Base-by-base conservation (phyloP, 2,113 vertebrate genomes). In the Peromyscus maniculatus region DNA sequence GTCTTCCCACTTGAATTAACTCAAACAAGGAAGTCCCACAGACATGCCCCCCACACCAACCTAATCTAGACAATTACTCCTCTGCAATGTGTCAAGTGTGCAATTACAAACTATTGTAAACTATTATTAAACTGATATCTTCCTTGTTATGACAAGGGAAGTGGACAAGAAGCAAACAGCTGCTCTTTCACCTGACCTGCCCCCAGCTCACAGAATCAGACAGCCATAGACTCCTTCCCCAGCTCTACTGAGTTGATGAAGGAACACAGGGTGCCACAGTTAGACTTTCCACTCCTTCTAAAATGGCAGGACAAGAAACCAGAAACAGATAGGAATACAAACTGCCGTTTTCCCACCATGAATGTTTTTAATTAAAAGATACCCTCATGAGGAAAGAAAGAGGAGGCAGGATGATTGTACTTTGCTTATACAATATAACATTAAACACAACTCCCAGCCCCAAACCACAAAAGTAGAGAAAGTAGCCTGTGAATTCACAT, bases 301-400 rank as follows among this genome's bases (percentile, higher is more conserved):
- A 84, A 88, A 66, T 94, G 36, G 36, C 67, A 69, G 8, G 19
- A 88, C 28, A 84, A 39, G 7, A 94, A 67, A 93, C 36, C 59
- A 94, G 13, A 96, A 66, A 86, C 49, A 1, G 84, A 71, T 75
- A 71, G 39, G 66, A 46, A 19, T 59, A 69, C 46, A 74, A 94
- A 64, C 10, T 90, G 2, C 21, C 26, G 33, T 80, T 84, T 75
- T 24, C 0, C 13, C 31, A 74, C 55, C 36, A 28, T n/a, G 82
- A 91, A 91, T 86, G 28, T 52, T 86, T 62, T n/a, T 16, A 93
- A 71, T 80, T 46, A 77, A 94, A 88, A 94, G 21, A 72, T 33
- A 9, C 1, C 3, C 26, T 22, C 13, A 7, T 24, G 16, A 71
- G 33, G 16, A 39, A 89, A 4, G 43, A 91, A 26, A 52, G 12